Base-by-base conservation (phyloP, 2,888 invertebrate species). In the Biston stratarius region DNA sequence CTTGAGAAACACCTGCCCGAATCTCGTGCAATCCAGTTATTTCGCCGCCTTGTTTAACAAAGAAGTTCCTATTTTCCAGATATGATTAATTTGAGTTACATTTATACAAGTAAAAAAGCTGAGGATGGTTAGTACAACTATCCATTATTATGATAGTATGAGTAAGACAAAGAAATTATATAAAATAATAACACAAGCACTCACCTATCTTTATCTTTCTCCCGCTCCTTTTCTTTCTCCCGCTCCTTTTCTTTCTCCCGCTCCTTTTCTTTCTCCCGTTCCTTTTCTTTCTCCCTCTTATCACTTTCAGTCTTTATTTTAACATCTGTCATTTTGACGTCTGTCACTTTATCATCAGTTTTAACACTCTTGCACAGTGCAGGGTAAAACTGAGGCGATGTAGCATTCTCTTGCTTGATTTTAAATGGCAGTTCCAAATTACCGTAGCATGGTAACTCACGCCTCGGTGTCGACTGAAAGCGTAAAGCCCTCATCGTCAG, bases 391-490 rank as follows among this genome's bases (percentile, higher is more conserved):
- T 89, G 89, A 0, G 81, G 76, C 0, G 87, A 78, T 0, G 81
- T 74, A 0, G 79, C 73, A 47, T 78, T 81, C 59, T 93, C 93
- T 47, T 92, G 91, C 56, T 94, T 94, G 0, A 91, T 83, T 75
- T 94, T 93, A 24, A 92, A 78, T 0, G 94, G 93, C 65, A 94
- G 74, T 76, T 94, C 94, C 69, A 94, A 72, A 61, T 94, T 94
- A 0, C 94, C 94, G 71, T 94, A 94, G 64, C 94, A 94, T 0
- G 94, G 94, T 24, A 94, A 73, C 70, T 91, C 83, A 62, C 94
- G 86, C 61, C 90, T 84, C 0, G 91, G 90, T 3, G 88, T 86
- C 0, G 90, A 82, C 64, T 91, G 91, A 74, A 94, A 94, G 62
- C 87, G 85, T 11, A 94, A 85, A 8, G 94, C 93, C 64, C 84